Conservation (phyloP, 2,113 vertebrate genomes). For the Ranitomeya variabilis region DNA sequence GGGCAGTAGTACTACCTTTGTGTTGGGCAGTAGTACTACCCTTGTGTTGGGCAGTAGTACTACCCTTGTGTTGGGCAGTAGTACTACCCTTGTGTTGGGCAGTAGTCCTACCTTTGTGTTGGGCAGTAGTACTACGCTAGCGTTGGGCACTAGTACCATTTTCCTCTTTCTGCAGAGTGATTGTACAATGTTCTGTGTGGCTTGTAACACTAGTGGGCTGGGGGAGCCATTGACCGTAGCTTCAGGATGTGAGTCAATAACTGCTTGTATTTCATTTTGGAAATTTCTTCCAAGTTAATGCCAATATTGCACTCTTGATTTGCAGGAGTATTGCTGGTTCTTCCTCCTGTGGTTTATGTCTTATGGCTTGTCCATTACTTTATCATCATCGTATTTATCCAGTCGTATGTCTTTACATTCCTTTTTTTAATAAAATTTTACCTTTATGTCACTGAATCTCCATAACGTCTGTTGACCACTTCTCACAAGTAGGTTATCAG, state of each 20-base stretch:
- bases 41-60: no score
- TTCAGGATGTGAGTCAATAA: neutral
- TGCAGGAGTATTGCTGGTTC: neutral
- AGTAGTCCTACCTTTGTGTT: no score
- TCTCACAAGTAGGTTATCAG: neutral
- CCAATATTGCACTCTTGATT: neutral
- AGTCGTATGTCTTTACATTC: constrained; percentile 28
- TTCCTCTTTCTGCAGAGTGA: neutral
- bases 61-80: no score
- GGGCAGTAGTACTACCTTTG: neutral
- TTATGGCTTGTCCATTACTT: neutral
- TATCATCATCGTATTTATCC: neutral
- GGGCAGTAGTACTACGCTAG: no score
- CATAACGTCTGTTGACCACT: neutral
- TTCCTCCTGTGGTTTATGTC: constrained; percentile 10
- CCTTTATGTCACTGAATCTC: neutral
- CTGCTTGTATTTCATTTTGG: constrained; percentile 1
- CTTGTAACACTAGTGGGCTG: neutral
- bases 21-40: neutral
- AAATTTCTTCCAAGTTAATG: neutral
- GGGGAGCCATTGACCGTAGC: neutral
- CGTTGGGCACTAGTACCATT: neutral
- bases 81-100: no score
- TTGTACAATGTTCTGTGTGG: neutral
- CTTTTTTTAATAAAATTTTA: constrained; percentile 14